Base-by-base conservation (phyloP, 1,140 invertebrate genomes). In the Drosophila ironensis region DNA sequence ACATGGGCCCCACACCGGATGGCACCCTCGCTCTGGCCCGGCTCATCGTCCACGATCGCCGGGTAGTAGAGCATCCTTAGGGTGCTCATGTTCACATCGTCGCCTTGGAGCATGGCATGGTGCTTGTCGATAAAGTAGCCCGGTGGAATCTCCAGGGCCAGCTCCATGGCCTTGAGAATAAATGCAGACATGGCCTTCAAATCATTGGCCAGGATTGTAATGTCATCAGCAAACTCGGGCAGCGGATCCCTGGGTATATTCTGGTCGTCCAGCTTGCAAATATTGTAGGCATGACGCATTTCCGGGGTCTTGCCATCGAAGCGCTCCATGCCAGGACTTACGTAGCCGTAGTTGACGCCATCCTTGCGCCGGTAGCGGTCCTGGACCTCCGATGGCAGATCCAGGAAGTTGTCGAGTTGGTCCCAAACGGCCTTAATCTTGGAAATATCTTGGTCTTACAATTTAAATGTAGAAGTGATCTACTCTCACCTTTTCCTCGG, bases 1-100 rank as follows among this genome's bases (percentile, higher is more conserved):
- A 93, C 92, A 74, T 95, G 94, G 3, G 93, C 93, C 1, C 94
- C 93, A 72, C 93, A 95, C 25, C 94, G 92, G 17, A 93, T 92
- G 64, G 93, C 90, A 17, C 91, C 92, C 20, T 89, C 84, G 28
- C 88, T 77, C 48, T 81, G 52, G 9, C 60, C 74, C 9, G 82
- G 86, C 53, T 92, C 91, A 75, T 92, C 92, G 0, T 92, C 92
- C 8, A 92, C 91, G 7, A 93, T 89, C 0, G 94, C 93, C 33
- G 95, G 95, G 73, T 93, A 93, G 67, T 93, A 93, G 35, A 95
- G 90, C 46, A 94, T 91, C 27, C 94, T 91, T 75, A 96, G 91
- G 16, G 92, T 92, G 4, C 94, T 93, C 50, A 92, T 91, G 86
- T 95, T 95, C 37, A 91, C 91, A 30, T 92, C 89, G 50, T 92